A percentile compares a stretch with the other conserved stretches of the same genome.
Conservation (phyloP, 2,113 vertebrate genomes). For the Petromus typicus region DNA sequence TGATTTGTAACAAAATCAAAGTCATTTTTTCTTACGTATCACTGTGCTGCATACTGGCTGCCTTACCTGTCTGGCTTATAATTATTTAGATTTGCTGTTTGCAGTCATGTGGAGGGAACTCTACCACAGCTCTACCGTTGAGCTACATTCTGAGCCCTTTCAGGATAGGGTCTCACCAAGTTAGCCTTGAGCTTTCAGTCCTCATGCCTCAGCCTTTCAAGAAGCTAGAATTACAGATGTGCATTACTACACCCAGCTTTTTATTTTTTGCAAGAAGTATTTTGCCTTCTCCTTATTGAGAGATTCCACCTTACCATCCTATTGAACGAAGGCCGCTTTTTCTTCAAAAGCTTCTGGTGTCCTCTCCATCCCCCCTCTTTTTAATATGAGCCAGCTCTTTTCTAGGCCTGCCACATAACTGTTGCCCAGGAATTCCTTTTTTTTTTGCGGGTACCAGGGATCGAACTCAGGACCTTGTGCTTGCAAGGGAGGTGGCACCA, state of each 20-base stretch:
- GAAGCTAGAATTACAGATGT: not conserved
- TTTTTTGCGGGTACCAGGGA: no score
- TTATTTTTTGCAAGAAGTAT: not conserved
- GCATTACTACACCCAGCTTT: not conserved
- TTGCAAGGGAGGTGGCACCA: no score
- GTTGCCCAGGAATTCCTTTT: not conserved
- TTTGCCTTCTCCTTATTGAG: slow-evolving; percentile 51
- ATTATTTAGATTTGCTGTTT: not conserved
- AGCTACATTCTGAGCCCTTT: not conserved
- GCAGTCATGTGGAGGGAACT: not conserved
- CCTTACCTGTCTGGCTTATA: not conserved
- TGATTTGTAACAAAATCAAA: not conserved
- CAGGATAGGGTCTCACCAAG: not conserved
- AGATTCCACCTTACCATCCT: not conserved
- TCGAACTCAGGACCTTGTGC: no score
- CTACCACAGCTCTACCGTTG: not conserved
- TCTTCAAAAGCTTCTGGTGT: not conserved
- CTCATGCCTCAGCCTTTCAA: not conserved
- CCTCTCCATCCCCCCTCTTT: not conserved
- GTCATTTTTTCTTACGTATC: not conserved
- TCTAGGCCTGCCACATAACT: not conserved
- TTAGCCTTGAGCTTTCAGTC: not conserved
- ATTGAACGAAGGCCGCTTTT: not conserved
- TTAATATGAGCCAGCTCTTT: not conserved
- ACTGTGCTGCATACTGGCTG: not conserved